Conservation (phyloP, 2,113 vertebrate species). For the Antechinus flavipes region DNA sequence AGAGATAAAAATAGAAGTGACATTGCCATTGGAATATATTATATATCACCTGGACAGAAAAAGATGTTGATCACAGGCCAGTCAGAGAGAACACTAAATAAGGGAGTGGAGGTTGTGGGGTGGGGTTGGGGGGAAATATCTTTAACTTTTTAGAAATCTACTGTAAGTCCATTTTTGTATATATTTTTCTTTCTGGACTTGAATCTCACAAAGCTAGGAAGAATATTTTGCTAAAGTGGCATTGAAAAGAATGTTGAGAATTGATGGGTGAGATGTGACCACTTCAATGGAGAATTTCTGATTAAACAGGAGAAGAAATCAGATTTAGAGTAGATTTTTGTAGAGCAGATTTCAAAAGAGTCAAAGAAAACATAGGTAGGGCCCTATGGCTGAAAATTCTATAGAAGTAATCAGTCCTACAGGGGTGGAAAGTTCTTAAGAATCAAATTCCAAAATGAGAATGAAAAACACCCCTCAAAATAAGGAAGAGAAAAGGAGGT, state of each 20-base stretch:
- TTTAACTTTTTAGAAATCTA: not conserved
- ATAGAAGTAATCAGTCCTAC: not conserved
- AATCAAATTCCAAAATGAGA: not conserved
- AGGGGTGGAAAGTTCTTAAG: not conserved
- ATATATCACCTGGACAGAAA: not conserved
- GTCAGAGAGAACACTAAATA: not conserved
- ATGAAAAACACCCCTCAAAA: not conserved
- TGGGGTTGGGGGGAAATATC: too few relatives aligned
- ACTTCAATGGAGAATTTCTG: not conserved
- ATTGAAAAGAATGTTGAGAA: not conserved
- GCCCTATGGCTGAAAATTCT: not conserved
- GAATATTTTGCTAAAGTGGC: not conserved
- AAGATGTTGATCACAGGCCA: not conserved
- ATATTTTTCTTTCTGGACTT: not conserved
- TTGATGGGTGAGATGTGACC: not conserved
- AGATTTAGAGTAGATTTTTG: not conserved
- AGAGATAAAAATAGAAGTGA: not conserved
- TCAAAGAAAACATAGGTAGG: not conserved
- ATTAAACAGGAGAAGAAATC: not conserved
- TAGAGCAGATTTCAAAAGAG: not conserved
- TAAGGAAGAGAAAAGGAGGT: not conserved
- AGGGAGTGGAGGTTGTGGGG: too few relatives aligned
- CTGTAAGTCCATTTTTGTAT: not conserved
- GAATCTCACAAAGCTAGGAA: not conserved
- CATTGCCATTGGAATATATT: not conserved